Evolutionary conservation across 2,888 invertebrate species (phyloP), one percentile per base, ranked within the genome.

Genomic region (Rambutsinella grinnellia): DNA sequence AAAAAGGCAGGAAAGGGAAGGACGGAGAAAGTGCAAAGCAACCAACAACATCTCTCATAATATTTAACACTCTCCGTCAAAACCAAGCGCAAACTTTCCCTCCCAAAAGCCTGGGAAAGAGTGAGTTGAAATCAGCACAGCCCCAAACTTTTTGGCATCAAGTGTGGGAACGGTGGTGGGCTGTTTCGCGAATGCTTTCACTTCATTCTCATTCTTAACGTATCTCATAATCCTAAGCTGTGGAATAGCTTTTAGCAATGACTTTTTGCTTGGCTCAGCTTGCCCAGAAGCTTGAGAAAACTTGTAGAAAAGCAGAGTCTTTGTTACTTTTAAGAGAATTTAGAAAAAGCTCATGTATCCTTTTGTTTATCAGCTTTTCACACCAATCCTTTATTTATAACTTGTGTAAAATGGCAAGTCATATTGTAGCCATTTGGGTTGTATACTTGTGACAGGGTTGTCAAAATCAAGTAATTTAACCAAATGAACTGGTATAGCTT

Each of bases 21-120:
- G 44, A 44, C 13, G 13, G 44, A 13, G 13, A 13, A 13, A 10
- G 44, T 44, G 44, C 8, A 44, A 44, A 10, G 44, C 44, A 10
- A 10, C 13, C 8, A 13, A 13, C 44, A 13, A 44, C 8, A 44
- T 44, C 44, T 8, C 8, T 13, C 44, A 10, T 8, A 44, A 10
- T 44, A 13, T 8, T 44, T 44, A 10, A 44, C 13, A 44, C 44
- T 44, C 44, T 10, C 8, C 13, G 13, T 44, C n/a, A n/a, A n/a
- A n/a, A 13, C 44, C 13, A 44, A 24, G 24, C 23, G n/a, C n/a
- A n/a, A 60, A 70, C 69, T 70, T 70, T 70, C 69, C 61, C 69
- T 56, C 27, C 24, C 23, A 26, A 56, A 19, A 5, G 54, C 47
- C 54, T 54, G 69, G 56, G 62, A 54, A 62, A 70, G 69, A 70